Percentiles rank a stretch among this genome's conserved stretches.
These are phyloP conservation scores for Adineta ricciae DNA, from an alignment of 2,888 invertebrate genomes.

Conservation along the genomic window DNA sequence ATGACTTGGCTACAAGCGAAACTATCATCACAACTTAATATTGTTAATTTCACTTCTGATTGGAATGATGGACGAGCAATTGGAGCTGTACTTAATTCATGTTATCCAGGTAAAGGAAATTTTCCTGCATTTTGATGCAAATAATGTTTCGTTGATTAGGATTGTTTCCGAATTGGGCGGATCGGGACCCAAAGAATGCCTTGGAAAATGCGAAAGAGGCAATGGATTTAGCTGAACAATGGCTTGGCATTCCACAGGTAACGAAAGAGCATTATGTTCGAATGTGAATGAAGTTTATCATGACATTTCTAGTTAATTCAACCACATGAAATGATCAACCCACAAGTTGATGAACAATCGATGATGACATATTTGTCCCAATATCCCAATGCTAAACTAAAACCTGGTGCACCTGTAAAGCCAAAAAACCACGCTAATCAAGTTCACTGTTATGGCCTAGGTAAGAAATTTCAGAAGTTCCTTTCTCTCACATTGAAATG, in stretches of 20 bases:
- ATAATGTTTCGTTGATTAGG: constrained; percentile 42
- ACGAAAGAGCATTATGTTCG: neutral
- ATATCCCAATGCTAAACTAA: constrained; percentile 75
- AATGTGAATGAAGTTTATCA: no score
- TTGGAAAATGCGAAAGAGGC: constrained; percentile 78
- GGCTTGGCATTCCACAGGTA: constrained; percentile 74
- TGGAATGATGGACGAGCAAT: constrained; percentile 82
- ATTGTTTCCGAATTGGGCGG: constrained; percentile 75
- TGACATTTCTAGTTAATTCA: constrained; percentile 59
- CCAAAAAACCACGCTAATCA: constrained; percentile 61
- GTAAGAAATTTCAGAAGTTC: constrained; percentile 19
- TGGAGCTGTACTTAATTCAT: constrained; percentile 75
- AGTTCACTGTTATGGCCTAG: constrained; percentile 71
- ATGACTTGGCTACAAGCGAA: constrained; percentile 79
- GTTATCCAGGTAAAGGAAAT: constrained; percentile 62
- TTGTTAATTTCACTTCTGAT: constrained; percentile 75
- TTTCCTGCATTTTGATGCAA: no score
- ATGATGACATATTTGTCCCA: constrained; percentile 89
- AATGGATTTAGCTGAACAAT: constrained; percentile 77
- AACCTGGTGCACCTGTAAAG: constrained; percentile 67
- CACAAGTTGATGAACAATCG: constrained; percentile 78
- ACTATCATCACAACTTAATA: constrained; percentile 65
- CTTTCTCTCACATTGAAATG: neutral
- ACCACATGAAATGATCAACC: constrained; percentile 79
- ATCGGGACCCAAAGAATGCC: constrained; percentile 72